phyloP scores from a whole-genome alignment of 2,888 invertebrate species.

The Aleiodes testaceus region DNA sequence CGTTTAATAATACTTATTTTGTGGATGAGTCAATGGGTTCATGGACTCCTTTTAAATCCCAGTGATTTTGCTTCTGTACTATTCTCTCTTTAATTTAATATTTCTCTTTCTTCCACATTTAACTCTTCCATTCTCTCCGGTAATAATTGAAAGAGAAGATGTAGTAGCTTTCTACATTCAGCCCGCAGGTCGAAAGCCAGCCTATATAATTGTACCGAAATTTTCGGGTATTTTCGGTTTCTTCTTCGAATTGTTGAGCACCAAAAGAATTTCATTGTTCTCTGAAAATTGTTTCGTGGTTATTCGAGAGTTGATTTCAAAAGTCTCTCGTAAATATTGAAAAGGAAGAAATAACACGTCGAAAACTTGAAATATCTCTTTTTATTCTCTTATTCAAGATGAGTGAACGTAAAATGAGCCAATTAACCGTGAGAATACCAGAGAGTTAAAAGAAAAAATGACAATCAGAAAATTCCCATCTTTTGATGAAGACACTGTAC shows the following conservation, averaged over 20 bases:
- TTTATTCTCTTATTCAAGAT: constrained; percentile 2
- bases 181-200: constrained; percentile 11
- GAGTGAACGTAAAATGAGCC: neutral
- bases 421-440: constrained; percentile 26
- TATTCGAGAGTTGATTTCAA: constrained; percentile 25
- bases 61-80: neutral
- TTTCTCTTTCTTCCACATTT: constrained; percentile 39
- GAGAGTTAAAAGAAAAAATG: no score
- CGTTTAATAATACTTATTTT: neutral
- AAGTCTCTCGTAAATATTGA: constrained; percentile 39
- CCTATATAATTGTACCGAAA: constrained; percentile 36
- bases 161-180: neutral
- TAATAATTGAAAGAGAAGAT: constrained; percentile 25
- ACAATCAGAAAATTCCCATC: no score
- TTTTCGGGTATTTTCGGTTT: constrained; percentile 45
- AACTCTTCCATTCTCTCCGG: constrained; percentile 17
- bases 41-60: no score
- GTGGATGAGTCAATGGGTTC: neutral
- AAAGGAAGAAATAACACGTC: constrained; percentile 18
- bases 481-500: neutral
- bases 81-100: constrained; percentile 11
- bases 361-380: constrained; percentile 28
- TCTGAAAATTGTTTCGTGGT: constrained; percentile 52
- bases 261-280: constrained; percentile 56
- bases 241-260: constrained; percentile 48